Conservation (phyloP, 2,797 vertebrate species). For the Cheirogaleus major region DNA sequence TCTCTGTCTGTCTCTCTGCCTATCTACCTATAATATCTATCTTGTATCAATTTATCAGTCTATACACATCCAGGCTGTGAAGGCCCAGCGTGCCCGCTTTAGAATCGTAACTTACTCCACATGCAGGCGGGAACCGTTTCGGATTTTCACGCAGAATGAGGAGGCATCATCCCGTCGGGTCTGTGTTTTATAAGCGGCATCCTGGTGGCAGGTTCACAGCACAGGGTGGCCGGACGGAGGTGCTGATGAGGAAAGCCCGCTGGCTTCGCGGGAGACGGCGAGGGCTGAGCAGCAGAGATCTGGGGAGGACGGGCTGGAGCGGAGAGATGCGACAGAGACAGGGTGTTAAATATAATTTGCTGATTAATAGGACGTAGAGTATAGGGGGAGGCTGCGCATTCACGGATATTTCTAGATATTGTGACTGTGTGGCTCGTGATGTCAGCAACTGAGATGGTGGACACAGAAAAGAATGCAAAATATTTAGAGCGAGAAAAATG, state of each 20-base stretch:
- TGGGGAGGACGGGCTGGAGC: rapidly evolving
- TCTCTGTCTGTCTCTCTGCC: neutral
- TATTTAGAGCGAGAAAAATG: neutral
- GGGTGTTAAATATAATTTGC: rapidly evolving
- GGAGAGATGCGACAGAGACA: rapidly evolving
- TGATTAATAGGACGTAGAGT: neutral
- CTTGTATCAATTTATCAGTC: neutral
- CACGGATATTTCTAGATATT: neutral
- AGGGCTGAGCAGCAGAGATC: rapidly evolving
- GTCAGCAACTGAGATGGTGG: neutral
- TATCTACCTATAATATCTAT: neutral
- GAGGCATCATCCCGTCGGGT: neutral
- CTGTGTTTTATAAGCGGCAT: neutral
- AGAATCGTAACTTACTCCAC: neutral
- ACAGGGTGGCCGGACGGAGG: rapidly evolving
- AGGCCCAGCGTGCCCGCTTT: too few relatives aligned
- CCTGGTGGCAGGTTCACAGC: neutral
- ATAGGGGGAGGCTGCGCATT: neutral
- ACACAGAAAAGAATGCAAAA: neutral
- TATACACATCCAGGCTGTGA: rapidly evolving
- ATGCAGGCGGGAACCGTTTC: neutral
- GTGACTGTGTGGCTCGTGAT: neutral
- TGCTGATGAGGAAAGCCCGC: neutral
- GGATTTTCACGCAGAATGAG: neutral
- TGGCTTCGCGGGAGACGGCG: rapidly evolving